Percentiles rank a stretch among this genome's conserved stretches.
These are phyloP conservation scores for Lontra canadensis DNA, from an alignment of 2,113 vertebrate genomes.

Conservation along the genomic window DNA sequence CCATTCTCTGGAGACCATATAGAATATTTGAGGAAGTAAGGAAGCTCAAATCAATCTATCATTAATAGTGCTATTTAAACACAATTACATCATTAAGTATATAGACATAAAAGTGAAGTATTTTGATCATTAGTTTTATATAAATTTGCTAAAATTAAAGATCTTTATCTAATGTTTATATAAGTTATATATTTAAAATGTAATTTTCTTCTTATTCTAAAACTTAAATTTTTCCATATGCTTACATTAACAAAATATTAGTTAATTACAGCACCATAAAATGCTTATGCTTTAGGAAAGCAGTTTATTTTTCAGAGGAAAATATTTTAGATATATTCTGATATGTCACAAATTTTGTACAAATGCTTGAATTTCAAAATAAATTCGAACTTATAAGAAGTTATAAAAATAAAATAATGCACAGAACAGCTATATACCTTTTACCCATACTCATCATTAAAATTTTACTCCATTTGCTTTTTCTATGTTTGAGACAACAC, in stretches of 20 bases:
- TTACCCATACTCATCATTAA: not conserved
- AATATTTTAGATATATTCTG: slow-evolving; percentile 32
- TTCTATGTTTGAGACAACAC: not conserved
- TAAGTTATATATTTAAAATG: not conserved
- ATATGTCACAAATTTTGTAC: not conserved
- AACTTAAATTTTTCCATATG: not conserved
- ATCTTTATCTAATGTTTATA: not conserved
- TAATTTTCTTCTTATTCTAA: slow-evolving; percentile 27
- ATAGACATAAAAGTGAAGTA: not conserved
- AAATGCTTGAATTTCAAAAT: not conserved
- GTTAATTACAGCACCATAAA: not conserved
- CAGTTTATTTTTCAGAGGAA: not conserved
- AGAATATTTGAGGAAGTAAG: slow-evolving; percentile 12
- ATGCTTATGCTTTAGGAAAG: not conserved
- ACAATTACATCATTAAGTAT: not conserved
- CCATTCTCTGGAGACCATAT: slow-evolving; percentile 26
- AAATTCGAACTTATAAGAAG: slow-evolving; percentile 13
- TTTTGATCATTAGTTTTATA: slow-evolving; percentile 3
- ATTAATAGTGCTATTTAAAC: slow-evolving; percentile 17
- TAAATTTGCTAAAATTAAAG: not conserved
- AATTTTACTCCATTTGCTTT: not conserved
- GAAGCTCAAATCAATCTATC: not conserved
- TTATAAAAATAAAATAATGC: slow-evolving; percentile 22
- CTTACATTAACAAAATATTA: not conserved
- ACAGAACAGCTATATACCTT: not conserved